Evolutionary conservation across 2,888 invertebrate species (phyloP).

Genomic region (Lampropteryx suffumata): DNA sequence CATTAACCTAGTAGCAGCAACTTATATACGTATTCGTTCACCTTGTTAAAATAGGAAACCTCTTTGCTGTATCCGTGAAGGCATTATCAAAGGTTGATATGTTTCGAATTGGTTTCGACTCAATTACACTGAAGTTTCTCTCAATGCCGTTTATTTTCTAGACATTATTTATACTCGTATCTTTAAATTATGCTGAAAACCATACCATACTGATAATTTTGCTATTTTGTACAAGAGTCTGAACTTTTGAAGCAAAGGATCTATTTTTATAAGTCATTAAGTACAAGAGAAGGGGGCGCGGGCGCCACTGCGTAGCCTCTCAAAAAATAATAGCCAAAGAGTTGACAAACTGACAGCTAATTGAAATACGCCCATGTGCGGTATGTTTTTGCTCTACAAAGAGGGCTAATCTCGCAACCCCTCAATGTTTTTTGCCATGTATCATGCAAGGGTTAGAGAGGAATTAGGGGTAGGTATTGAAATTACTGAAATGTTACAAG

Average conservation of each 20-base stretch:
- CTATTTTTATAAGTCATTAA: conserved; percentile 40
- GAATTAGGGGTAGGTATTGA: conserved; percentile 55
- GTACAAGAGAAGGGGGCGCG: conserved; percentile 24
- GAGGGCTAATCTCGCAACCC: conserved; percentile 77
- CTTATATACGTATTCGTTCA: no score
- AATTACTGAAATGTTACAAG: conserved; percentile 35
- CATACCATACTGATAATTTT: not conserved
- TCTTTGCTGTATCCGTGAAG: no score
- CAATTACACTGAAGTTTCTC: no score
- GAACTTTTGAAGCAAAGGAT: conserved; percentile 1
- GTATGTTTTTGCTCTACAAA: conserved; percentile 70
- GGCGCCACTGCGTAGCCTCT: conserved; percentile 37
- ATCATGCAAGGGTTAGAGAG: conserved; percentile 59
- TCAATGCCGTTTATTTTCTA: no score
- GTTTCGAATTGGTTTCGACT: no score
- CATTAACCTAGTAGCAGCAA: no score
- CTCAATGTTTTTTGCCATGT: conserved; percentile 55
- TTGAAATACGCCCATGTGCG: conserved; percentile 79
- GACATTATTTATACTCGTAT: no score
- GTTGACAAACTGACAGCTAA: conserved; percentile 81
- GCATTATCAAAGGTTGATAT: no score
- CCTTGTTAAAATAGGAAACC: no score
- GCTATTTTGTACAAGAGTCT: not conserved
- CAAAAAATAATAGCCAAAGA: conserved; percentile 59
- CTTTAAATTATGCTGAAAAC: no score